Percentiles rank a stretch among this genome's conserved stretches.
Evolutionary conservation across 2,113 vertebrate species (phyloP).

Genomic region (Phoxinus phoxinus): DNA sequence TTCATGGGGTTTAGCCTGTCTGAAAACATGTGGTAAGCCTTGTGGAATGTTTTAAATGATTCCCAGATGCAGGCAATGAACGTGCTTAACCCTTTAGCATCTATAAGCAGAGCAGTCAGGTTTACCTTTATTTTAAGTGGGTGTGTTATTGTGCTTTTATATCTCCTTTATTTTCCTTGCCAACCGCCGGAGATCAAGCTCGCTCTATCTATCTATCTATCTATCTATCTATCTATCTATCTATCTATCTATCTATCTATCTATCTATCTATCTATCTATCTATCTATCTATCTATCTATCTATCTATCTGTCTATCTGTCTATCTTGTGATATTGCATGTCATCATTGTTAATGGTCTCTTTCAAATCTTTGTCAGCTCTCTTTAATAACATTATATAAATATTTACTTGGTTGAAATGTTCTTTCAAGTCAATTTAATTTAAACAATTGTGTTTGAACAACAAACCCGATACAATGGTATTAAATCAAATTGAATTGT

Average conservation of each 20-base stretch:
- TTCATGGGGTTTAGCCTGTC: constrained; percentile 81
- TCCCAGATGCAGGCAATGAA: constrained; percentile 91
- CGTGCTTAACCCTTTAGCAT: constrained; percentile 78
- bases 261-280: too few species aligned
- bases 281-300: too few species aligned
- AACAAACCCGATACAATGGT: too few species aligned
- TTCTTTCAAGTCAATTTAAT: too few species aligned
- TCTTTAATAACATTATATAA: neutral
- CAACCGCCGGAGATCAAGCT: neutral
- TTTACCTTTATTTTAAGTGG: constrained; percentile 15
- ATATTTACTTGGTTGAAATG: neutral
- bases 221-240: too few species aligned
- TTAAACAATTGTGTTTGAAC: too few species aligned
- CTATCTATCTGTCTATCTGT: too few species aligned
- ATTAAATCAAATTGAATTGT: too few species aligned
- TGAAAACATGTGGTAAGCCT: constrained; percentile 91
- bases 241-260: too few species aligned
- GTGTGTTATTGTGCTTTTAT: neutral
- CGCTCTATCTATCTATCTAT: too few species aligned
- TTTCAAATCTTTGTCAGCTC: constrained; percentile 8
- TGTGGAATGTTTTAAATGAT: constrained; percentile 93
- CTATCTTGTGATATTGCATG: too few species aligned
- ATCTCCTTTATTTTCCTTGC: neutral
- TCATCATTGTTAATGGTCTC: neutral
- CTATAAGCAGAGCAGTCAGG: constrained; percentile 37